Base-by-base conservation (phyloP, 2,888 invertebrate genomes). In the Encarsia formosa region DNA sequence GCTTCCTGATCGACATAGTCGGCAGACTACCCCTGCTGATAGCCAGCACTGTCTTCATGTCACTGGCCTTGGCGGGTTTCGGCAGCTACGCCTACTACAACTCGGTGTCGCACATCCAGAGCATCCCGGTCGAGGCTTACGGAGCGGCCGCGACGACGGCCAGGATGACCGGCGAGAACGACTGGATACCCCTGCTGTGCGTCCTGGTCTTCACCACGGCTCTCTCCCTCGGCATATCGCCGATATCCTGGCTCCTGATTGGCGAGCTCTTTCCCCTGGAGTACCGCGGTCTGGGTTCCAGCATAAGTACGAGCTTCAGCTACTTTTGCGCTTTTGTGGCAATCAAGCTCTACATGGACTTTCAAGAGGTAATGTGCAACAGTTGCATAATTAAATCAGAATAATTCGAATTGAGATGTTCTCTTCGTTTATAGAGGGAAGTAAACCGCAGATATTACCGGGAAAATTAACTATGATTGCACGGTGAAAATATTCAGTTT, bases 261-360 rank as follows among this genome's bases (percentile, higher is more conserved):
- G 88, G 88, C 51, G 90, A 90, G 71, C 75, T 91, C 49, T 90
- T 93, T 75, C 87, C 93, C 42, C 71, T 88, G 54, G 88, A 90
- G 71, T 89, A 83, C 72, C 79, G 89, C 67, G 91, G 91, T n/a
- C 80, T 90, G 59, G 92, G 93, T 1, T 88, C 89, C 56, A 90
- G 91, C 29, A 80, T 93, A 70, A 89, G 91, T 15, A 88, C 91
- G 1, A 85, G 89, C 42, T 88, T 90, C 70, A 91, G 89, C 71
- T 91, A 91, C 73, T 81, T 88, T 42, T 91, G 89, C 73, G 90
- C 90, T 59, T 91, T 91, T 69, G 81, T 89, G 31, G 87, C 89
- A 20, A 90, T 91, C 16, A 91, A 91, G 71, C 89, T 89, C 5
- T 91, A 90, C 71, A 85, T 89, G 56, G 89, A 91, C 73, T 88